Evolutionary conservation across 2,113 vertebrate genomes (phyloP).

Genomic region (Octodon degus): DNA sequence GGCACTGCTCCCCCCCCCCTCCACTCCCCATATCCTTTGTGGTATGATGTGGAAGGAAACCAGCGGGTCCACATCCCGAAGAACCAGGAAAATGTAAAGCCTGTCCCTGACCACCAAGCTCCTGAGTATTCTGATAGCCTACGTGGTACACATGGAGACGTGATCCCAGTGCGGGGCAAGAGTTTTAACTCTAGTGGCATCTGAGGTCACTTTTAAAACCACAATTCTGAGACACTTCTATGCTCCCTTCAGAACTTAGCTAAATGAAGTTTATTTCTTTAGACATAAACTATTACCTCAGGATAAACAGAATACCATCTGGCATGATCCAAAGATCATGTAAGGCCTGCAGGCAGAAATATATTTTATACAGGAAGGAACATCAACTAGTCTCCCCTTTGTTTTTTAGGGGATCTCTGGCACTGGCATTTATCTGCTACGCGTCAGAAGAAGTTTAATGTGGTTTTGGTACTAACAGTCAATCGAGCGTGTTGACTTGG

Average conservation of each 20-base stretch:
- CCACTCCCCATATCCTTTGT: too few relatives aligned
- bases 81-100: neutral
- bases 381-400: conserved; percentile 20
- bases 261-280: conserved; percentile 64
- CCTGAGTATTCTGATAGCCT: neutral
- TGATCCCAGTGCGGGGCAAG: too few relatives aligned
- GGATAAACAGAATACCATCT: conserved; percentile 65
- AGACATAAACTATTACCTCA: conserved; percentile 72
- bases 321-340: conserved; percentile 62
- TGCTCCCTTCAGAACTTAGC: conserved; percentile 46
- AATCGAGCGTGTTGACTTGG: conserved; percentile 24
- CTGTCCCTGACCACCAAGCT: neutral
- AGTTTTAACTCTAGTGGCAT: neutral
- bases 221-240: neutral
- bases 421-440: conserved; percentile 52
- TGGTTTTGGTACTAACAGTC: conserved; percentile 39
- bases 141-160: neutral
- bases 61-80: neutral
- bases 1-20: neutral
- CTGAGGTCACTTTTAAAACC: conserved; percentile 52
- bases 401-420: conserved; percentile 28
- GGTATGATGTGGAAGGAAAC: neutral
- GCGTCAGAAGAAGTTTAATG: neutral
- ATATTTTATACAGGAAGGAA: conserved; percentile 56
- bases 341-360: conserved; percentile 55